Percentiles rank a stretch among this genome's conserved stretches.
phyloP scores from a whole-genome alignment of 2,113 vertebrate genomes.

The Platycercus adscitus region DNA sequence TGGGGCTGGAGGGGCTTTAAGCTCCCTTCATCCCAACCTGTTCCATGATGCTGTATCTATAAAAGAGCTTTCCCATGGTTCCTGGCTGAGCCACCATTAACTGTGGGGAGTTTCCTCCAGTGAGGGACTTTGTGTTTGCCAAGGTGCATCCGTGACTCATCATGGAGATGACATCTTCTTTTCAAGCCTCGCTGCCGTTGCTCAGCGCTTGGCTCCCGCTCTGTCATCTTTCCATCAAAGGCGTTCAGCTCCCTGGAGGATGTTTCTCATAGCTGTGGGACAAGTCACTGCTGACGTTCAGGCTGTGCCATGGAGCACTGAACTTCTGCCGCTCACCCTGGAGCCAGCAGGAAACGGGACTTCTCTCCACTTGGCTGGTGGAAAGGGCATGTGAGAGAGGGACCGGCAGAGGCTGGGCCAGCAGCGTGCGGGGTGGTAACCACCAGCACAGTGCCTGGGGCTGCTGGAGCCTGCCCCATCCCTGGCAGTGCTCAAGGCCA shows the following conservation, averaged over 20 bases:
- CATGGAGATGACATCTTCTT: background rate
- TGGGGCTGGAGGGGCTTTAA: background rate
- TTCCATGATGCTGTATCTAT: background rate
- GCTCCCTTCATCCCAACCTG: background rate
- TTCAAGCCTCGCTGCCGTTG: background rate
- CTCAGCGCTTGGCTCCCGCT: background rate
- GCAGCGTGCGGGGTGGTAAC: background rate
- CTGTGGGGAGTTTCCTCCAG: background rate
- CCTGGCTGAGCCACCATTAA: background rate
- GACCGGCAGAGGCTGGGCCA: accelerated
- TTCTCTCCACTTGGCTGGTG: background rate
- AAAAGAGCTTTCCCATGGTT: background rate
- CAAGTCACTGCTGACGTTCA: background rate
- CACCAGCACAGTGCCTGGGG: background rate
- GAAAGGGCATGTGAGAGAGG: background rate
- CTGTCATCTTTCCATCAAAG: background rate
- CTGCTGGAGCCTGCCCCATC: background rate
- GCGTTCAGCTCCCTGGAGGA: accelerated
- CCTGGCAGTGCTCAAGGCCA: background rate
- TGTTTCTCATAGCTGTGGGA: background rate
- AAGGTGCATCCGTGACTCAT: accelerated
- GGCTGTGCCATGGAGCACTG: accelerated
- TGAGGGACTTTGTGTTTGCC: background rate
- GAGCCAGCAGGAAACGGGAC: background rate
- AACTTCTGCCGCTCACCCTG: accelerated